phyloP scores from a whole-genome alignment of 2,888 invertebrate species.

The Stratiomys singularior region DNA sequence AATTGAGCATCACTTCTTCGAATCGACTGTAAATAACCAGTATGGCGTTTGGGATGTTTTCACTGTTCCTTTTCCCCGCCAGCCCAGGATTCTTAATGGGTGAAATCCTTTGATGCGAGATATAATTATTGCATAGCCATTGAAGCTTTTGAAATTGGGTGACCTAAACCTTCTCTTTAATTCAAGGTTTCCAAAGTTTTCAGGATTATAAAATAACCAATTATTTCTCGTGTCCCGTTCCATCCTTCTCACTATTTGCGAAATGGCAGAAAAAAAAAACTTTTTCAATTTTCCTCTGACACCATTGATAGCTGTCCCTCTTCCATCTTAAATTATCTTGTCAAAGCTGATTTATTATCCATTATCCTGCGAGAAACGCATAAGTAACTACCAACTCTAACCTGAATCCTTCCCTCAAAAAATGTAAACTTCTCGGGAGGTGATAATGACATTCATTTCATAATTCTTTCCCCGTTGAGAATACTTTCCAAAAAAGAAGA shows the following conservation, averaged over 20 bases:
- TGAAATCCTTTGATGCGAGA: too few relatives aligned
- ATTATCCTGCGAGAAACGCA: conserved; percentile 4
- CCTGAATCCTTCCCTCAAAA: background rate
- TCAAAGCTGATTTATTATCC: conserved; percentile 39
- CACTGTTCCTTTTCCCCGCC: too few relatives aligned
- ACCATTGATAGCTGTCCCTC: conserved; percentile 18
- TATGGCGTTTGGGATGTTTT: too few relatives aligned
- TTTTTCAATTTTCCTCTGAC: conserved; percentile 38
- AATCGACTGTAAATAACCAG: too few relatives aligned
- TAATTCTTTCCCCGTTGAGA: background rate
- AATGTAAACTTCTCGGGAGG: too few relatives aligned
- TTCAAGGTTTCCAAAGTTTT: too few relatives aligned
- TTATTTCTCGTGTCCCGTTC: background rate
- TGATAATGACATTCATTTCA: conserved; percentile 32
- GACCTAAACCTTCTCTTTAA: too few relatives aligned
- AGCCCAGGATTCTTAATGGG: too few relatives aligned
- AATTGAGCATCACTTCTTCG: too few relatives aligned
- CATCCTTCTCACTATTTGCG: background rate
- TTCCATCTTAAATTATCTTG: conserved; percentile 23
- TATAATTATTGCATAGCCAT: too few relatives aligned
- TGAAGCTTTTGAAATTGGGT: too few relatives aligned
- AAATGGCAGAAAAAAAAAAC: background rate
- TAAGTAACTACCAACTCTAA: background rate
- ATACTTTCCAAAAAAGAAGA: background rate
- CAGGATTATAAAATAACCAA: background rate